Conservation (phyloP, 2,888 invertebrate genomes). For the Dicyrtomina minuta region DNA sequence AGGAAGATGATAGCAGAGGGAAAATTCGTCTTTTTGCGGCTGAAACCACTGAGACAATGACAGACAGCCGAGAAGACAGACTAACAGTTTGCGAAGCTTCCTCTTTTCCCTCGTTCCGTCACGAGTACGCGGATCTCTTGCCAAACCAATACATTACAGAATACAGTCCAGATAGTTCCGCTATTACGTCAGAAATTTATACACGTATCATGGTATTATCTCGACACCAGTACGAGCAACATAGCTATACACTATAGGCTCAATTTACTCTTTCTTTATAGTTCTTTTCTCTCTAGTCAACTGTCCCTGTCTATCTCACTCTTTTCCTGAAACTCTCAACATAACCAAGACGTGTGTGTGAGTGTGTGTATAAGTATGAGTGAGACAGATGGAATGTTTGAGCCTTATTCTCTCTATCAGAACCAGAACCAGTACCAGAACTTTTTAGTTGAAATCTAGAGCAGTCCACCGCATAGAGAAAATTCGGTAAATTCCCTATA, state of each 20-base stretch:
- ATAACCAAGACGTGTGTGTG: conserved; percentile 19
- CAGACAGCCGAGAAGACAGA: conserved; percentile 22
- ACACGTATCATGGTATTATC: neutral
- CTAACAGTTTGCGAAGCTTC: conserved; percentile 7
- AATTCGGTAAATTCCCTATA: neutral
- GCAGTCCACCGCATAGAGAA: neutral
- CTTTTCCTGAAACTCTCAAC: neutral
- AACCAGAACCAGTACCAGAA: neutral
- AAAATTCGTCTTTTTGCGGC: conserved; percentile 20
- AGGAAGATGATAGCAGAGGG: no score
- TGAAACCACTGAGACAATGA: conserved; percentile 21
- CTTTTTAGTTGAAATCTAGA: no score
- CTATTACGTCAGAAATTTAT: neutral
- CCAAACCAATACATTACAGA: conserved; percentile 27
- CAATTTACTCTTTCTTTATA: neutral
- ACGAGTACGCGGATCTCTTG: conserved; percentile 15
- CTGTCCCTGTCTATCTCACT: neutral
- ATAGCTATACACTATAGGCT: neutral
- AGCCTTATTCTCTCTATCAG: neutral
- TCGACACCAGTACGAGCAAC: no score
- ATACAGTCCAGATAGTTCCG: neutral
- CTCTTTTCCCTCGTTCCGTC: no score
- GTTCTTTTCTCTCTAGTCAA: neutral
- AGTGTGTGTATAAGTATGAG: no score
- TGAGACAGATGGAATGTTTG: conserved; percentile 29